Evolutionary conservation across 2,113 vertebrate species (phyloP).

Genomic region (Podiceps cristatus): DNA sequence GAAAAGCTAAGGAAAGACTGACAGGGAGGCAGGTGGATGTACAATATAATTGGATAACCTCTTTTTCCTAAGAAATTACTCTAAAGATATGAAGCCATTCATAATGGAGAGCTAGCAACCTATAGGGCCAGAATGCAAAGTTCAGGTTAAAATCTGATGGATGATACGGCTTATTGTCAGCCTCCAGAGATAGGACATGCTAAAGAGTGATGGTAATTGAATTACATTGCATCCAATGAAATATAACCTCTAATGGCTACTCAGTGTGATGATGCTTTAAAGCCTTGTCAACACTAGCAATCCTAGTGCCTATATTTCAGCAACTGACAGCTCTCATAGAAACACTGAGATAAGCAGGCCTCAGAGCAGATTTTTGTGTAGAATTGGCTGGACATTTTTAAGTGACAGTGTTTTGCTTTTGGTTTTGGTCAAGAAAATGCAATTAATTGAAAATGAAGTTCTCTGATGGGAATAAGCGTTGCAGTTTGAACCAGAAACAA

Average conservation of each 20-base stretch:
- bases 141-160: conserved; percentile 67
- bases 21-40: conserved; percentile 9
- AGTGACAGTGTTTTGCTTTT: conserved; percentile 32
- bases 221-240: conserved; percentile 69
- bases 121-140: conserved; percentile 42
- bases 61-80: background rate
- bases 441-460: background rate
- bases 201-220: conserved; percentile 71
- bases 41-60: conserved; percentile 29
- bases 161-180: conserved; percentile 42
- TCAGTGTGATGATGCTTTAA: conserved; percentile 71
- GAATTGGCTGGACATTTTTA: conserved; percentile 15
- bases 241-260: conserved; percentile 70
- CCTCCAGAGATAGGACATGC: conserved; percentile 21
- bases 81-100: conserved; percentile 48
- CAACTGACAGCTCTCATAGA: conserved; percentile 54
- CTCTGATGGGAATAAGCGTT: background rate
- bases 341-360: conserved; percentile 58
- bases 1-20: background rate
- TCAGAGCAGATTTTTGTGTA: background rate
- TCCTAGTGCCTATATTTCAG: conserved; percentile 71
- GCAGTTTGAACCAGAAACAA: background rate
- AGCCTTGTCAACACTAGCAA: conserved; percentile 70
- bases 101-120: conserved; percentile 7
- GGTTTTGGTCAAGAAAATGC: background rate